Conservation (phyloP, 2,888 invertebrate species). For the Acleris emargana region DNA sequence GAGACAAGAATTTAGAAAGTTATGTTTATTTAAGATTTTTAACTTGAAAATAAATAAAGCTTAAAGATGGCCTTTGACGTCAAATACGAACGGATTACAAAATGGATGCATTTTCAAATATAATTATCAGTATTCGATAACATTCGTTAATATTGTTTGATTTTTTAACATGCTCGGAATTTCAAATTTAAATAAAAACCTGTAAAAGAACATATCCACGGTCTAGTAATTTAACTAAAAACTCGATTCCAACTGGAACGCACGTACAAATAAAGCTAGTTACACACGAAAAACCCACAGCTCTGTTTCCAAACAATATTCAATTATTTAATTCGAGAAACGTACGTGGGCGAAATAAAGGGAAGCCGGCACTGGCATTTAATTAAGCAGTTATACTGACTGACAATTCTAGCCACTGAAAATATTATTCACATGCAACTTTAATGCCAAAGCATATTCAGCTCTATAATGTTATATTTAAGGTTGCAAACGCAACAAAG, state of each 20-base stretch:
- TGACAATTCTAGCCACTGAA: constrained; percentile 17
- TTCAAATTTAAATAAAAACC: neutral
- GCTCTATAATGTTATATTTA: too few relatives aligned
- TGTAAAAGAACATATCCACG: neutral
- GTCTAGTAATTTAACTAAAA: constrained; percentile 4
- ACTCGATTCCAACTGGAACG: constrained; percentile 24
- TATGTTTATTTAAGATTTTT: too few relatives aligned
- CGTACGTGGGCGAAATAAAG: constrained; percentile 52
- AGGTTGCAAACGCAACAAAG: too few relatives aligned
- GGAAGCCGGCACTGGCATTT: constrained; percentile 60
- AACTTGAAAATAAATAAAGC: too few relatives aligned
- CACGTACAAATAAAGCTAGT: constrained; percentile 34
- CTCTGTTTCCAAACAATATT: constrained; percentile 48
- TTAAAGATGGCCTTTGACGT: too few relatives aligned
- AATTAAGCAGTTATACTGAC: constrained; percentile 54
- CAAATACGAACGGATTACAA: too few relatives aligned
- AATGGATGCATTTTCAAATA: too few relatives aligned
- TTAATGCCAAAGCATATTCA: too few relatives aligned
- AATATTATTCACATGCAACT: too few relatives aligned
- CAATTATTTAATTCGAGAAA: constrained; percentile 62
- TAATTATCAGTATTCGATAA: too few relatives aligned
- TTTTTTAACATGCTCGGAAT: neutral
- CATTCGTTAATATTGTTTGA: too few relatives aligned
- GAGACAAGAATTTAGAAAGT: neutral
- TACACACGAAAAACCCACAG: constrained; percentile 40